Base-by-base conservation (phyloP, 2,888 invertebrate genomes). In the Subacronicta megacephala region DNA sequence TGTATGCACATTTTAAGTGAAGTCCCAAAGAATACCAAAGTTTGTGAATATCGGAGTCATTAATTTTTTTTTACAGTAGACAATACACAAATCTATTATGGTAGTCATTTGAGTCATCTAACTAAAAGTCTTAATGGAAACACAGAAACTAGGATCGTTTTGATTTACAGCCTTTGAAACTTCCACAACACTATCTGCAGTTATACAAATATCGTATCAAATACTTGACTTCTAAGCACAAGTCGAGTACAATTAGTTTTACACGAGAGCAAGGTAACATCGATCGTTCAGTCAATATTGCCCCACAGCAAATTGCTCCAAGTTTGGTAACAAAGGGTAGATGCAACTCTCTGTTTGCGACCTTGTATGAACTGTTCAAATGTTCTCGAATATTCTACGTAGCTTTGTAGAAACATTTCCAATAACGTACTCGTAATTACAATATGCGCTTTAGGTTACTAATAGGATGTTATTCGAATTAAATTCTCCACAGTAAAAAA, bases 261-360 rank as follows among this genome's bases (percentile, higher is more conserved):
- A 53, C 54, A 37, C 3, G 54, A 45, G 36, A 31, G 18, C 35
- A n/a, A 18, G 53, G 52, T 36, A 59, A 20, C 16, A 68, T 66
- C 58, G 52, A 57, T 46, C 26, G 44, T 35, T 7, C 31, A 45
- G 66, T 66, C 66, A 68, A 66, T 68, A 68, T 66, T 68, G 68
- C 29, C 63, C 42, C 38, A 16, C 38, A 7, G 56, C 26, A 45
- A 43, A 64, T 66, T 66, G 61, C 54, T 31, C 23, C 61, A 66
- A 61, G 67, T 66, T 62, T 13, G 55, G 55, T 17, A 66, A 64
- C 61, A 66, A 55, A 66, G 67, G 36, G 33, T 20, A 35, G 35
- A 49, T 61, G 61, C 61, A 61, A 49, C 17, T 43, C 52, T 37
- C 33, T 45, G 41, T 35, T 42, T 45, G 61, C 38, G 36, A 49